Base-by-base conservation (phyloP, 2,888 invertebrate species). In the Elmis aenea region DNA sequence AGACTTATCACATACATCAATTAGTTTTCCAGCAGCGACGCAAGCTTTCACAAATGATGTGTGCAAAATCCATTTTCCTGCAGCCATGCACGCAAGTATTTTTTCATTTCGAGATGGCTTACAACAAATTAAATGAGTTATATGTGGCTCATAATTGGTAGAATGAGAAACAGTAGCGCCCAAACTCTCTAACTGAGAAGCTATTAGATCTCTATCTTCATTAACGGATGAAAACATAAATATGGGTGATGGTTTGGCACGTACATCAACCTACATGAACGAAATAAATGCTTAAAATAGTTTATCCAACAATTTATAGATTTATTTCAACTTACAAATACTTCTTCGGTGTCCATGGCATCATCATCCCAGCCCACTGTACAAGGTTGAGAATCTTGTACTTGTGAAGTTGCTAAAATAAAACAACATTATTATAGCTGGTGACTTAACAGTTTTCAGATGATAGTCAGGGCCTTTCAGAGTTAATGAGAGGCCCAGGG, bases 51-150 rank as follows among this genome's bases (percentile, higher is more conserved):
- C 67, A 56, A 90, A 95, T 0, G 79, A 76, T 1, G 81, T 75
- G 53, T 88, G 86, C n/a, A 94, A 66, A 6, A 94, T 76, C 92
- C 92, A 94, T 54, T 86, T 83, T 10, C 95, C 94, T 0, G 86
- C 76, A 0, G 94, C 92, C 41, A 95, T 79, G 38, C 85, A 83
- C 1, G 85, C 83, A 13, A 95, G 70, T 68, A 87, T 79, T 70
- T 93, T 93, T 71, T 94, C 94, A 59, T 88, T 92, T 38, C 91
- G 77, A 5, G 76, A 74, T 0, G 83, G 81, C 55, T 79, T 79
- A 25, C 81, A 73, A 50, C 87, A 85, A 15, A 94, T 69, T 12
- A 93, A 67, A 61, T 93, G 93, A 0, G 88, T 87, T 29, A 80
- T 76, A 0, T 66, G 64, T 0, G 73, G 66, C 58, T 89, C 83